Conservation (phyloP, 2,113 vertebrate genomes). For the Petroica traversi region DNA sequence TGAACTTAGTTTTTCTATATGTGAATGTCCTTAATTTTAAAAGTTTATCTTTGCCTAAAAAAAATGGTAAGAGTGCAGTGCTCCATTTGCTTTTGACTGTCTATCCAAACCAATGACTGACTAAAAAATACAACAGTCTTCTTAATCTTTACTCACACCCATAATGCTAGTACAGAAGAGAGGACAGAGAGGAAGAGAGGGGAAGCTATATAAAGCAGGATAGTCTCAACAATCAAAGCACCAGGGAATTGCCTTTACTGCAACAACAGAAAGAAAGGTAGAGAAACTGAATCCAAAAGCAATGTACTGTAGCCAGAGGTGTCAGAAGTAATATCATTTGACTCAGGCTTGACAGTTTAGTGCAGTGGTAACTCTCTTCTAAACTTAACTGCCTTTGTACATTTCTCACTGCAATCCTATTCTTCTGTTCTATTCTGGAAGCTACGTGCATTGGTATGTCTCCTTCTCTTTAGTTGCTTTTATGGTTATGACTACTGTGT, state of each 20-base stretch:
- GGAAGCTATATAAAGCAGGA: background rate
- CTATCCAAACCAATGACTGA: background rate
- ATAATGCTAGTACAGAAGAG: background rate
- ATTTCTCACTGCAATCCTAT: conserved; percentile 16
- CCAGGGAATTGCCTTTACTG: conserved; percentile 9
- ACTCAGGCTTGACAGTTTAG: conserved; percentile 2
- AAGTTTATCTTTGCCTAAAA: background rate
- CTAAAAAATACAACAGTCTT: background rate
- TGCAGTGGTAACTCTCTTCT: background rate
- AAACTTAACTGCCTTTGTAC: conserved; percentile 39
- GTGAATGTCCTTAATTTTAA: background rate
- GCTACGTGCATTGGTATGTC: background rate
- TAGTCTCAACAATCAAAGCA: background rate
- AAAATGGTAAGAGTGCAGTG: background rate
- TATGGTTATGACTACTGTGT: conserved; percentile 30
- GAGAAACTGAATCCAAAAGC: conserved; percentile 25
- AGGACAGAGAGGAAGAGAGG: background rate
- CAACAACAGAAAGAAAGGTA: background rate
- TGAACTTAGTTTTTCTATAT: background rate
- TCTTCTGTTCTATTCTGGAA: conserved; percentile 31
- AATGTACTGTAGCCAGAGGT: background rate
- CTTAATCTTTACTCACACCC: background rate
- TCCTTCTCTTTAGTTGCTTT: conserved; percentile 47
- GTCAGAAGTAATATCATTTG: background rate
- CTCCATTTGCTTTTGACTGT: background rate